phyloP scores from a whole-genome alignment of 2,797 vertebrate genomes.

The Coregonus sp. region DNA sequence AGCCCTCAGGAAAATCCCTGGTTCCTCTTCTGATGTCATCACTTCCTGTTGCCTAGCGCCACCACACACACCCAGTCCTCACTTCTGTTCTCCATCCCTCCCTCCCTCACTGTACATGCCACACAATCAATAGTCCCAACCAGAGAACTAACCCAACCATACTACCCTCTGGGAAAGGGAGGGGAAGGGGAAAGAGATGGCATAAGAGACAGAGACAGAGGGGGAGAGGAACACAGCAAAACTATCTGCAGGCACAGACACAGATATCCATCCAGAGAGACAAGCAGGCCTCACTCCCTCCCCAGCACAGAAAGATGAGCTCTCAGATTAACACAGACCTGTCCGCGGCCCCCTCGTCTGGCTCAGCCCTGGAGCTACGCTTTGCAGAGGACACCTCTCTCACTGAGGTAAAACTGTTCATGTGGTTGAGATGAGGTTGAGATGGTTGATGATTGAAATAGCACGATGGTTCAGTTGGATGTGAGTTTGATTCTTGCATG shows the following conservation, averaged over 20 bases:
- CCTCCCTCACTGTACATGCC: conserved; percentile 29
- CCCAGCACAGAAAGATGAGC: conserved; percentile 29
- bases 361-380: conserved; percentile 64
- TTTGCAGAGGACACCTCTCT: conserved; percentile 79
- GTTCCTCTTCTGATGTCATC: conserved; percentile 70
- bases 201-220: conserved; percentile 27
- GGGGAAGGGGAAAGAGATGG: conserved; percentile 47
- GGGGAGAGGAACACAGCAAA: background rate
- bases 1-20: conserved; percentile 67
- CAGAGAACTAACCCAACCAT: conserved; percentile 35
- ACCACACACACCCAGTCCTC: conserved; percentile 23
- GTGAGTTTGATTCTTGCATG: background rate
- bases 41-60: conserved; percentile 71
- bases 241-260: background rate
- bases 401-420: conserved; percentile 67
- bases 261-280: background rate
- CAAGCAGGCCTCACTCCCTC: background rate
- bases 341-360: conserved; percentile 54
- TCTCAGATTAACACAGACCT: conserved; percentile 20
- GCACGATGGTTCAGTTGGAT: background rate
- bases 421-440: too few species aligned
- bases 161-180: conserved; percentile 44
- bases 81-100: conserved; percentile 4
- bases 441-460: background rate
- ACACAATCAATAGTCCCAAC: conserved; percentile 65